A percentile compares a stretch with the other conserved stretches of the same genome.
These are phyloP conservation scores for Halcyon malimbica DNA, from an alignment of 2,113 vertebrate genomes.

Conservation along the genomic window DNA sequence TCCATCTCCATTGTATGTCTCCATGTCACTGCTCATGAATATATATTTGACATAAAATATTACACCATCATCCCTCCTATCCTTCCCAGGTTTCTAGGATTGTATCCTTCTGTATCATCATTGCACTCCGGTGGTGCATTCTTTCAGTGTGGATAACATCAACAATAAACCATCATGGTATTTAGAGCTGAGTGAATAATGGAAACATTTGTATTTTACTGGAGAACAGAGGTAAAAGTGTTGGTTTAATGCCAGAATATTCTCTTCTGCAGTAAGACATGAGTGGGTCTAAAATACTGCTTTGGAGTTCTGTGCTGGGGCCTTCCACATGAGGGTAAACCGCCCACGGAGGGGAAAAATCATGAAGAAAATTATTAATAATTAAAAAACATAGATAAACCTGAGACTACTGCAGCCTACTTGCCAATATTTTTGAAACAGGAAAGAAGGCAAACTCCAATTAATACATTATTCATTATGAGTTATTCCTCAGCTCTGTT, in stretches of 20 bases:
- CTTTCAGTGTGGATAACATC: background rate
- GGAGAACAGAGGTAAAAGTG: background rate
- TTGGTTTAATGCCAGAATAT: background rate
- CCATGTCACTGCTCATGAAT: background rate
- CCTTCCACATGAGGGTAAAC: conserved; percentile 22
- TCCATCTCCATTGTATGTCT: background rate
- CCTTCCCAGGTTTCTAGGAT: background rate
- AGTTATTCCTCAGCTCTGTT: background rate
- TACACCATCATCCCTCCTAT: background rate
- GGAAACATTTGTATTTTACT: background rate
- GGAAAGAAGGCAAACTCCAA: background rate
- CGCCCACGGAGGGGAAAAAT: background rate
- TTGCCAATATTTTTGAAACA: conserved; percentile 26
- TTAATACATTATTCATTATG: conserved; percentile 29
- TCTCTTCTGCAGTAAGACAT: background rate
- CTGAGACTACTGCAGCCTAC: conserved; percentile 9
- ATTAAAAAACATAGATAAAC: conserved; percentile 22
- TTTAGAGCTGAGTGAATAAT: background rate
- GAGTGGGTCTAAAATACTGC: background rate
- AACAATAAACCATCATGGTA: background rate
- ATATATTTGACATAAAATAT: background rate
- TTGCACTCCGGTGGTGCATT: background rate
- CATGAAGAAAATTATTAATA: conserved; percentile 16
- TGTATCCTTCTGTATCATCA: background rate
- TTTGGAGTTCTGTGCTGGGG: background rate